A percentile compares a stretch with the other conserved stretches of the same genome.
Evolutionary conservation across 2,888 invertebrate species (phyloP).

Genomic region (Melolontha melolontha): DNA sequence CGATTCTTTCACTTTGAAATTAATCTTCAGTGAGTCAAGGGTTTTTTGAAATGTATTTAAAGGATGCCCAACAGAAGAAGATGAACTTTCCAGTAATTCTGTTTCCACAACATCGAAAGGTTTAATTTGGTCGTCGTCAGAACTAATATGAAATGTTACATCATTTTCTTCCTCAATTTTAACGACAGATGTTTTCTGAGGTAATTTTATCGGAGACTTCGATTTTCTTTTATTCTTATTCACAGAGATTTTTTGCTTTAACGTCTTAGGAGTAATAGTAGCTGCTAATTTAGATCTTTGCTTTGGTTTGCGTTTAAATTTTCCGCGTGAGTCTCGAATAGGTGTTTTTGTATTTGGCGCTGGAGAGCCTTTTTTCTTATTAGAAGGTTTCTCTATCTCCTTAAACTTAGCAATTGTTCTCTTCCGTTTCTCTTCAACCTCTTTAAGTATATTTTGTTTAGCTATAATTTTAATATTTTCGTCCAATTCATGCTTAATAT

Average conservation of each 20-base stretch:
- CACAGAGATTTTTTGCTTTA: not conserved
- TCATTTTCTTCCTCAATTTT: slow-evolving; percentile 28
- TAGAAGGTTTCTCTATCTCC: slow-evolving; percentile 26
- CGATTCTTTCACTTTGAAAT: slow-evolving; percentile 17
- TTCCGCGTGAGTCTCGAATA: not conserved
- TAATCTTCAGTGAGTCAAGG: slow-evolving; percentile 16
- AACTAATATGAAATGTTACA: slow-evolving; percentile 50
- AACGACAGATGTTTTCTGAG: not conserved
- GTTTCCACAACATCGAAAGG: slow-evolving; percentile 47
- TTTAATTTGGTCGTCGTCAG: slow-evolving; percentile 50
- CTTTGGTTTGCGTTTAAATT: slow-evolving; percentile 11
- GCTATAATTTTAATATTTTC: not conserved
- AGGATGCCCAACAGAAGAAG: slow-evolving; percentile 18
- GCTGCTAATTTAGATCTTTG: slow-evolving; percentile 32
- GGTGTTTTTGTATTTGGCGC: not conserved
- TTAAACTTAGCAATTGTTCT: slow-evolving; percentile 54
- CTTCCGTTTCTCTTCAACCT: slow-evolving; percentile 57
- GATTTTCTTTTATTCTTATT: slow-evolving; percentile 39
- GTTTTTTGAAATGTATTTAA: slow-evolving; percentile 30
- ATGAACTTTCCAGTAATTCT: slow-evolving; percentile 41
- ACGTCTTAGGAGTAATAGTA: slow-evolving; percentile 6
- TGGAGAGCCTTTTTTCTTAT: slow-evolving; percentile 32
- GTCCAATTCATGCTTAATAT: slow-evolving; percentile 23
- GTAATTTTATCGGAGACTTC: slow-evolving; percentile 20
- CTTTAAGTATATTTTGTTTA: slow-evolving; percentile 45